Evolutionary conservation across 1,140 invertebrate species (phyloP), one percentile per base, ranked within the genome.

Genomic region (Drosophila neocordata): DNA sequence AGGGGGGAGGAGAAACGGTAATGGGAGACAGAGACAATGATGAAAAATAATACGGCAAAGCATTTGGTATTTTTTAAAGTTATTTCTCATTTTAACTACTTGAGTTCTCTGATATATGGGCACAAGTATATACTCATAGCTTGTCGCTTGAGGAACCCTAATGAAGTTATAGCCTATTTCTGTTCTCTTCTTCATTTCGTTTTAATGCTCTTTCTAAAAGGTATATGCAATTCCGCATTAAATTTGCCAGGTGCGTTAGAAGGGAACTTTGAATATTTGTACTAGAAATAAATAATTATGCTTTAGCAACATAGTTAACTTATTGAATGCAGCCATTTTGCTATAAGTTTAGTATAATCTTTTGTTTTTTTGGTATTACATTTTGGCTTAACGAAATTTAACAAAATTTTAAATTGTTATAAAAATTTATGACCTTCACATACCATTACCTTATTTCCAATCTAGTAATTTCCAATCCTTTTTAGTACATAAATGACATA

Each of bases 121-220:
- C 64, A 64, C 27, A 34, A 9, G 55, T 27, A 13, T 34, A 59
- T 24, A 18, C 58, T 60, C 35, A 37, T 34, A 62, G 77, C 77
- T 74, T 62, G 65, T 74, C 74, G 82, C 74, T 77, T 68, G 66
- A 78, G 22, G 57, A 78, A 31, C 24, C 70, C 34, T 85, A 85
- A 85, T 85, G 77, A 87, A 85, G 77, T 85, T 85, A 87, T 87
- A 59, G 69, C 82, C 59, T 41, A 59, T 63, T 61, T 66, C 53
- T 57, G 41, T 55, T 48, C 15, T 48, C 41, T 11, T 20, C 15
- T 8, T 20, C 15, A 48, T 48, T 48, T 18, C 41, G 9, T 3
- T 48, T 44, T 18, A 9, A 44, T 44, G 41, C 15, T 18, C 15
- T 20, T 48, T 11, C 41, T 1, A 20, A 48, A 48, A 8, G 13